Evolutionary conservation across 2,797 vertebrate species (phyloP).

Genomic region (Danio choprae): DNA sequence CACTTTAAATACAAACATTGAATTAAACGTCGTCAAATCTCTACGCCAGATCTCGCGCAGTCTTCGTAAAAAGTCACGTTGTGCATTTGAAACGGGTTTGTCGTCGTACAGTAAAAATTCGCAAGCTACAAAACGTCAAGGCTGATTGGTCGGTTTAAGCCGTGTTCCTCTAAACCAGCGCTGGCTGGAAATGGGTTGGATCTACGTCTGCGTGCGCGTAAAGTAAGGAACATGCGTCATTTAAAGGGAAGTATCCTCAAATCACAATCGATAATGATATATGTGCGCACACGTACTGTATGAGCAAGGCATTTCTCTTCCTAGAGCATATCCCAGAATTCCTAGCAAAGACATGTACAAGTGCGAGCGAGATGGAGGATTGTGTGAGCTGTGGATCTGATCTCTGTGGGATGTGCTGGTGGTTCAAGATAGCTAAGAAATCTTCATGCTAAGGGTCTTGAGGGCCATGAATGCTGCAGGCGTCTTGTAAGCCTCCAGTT

Average conservation of each 20-base stretch:
- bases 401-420: conserved; percentile 43
- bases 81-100: conserved; percentile 62
- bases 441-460: conserved; percentile 20
- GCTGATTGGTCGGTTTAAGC: conserved; percentile 63
- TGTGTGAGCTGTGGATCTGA: conserved; percentile 33
- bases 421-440: conserved; percentile 18
- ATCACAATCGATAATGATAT: conserved; percentile 14
- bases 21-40: conserved; percentile 11
- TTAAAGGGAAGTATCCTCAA: conserved; percentile 72
- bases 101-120: conserved; percentile 70
- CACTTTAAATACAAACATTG: conserved; percentile 43
- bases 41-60: not conserved
- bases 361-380: conserved; percentile 14
- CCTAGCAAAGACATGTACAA: conserved; percentile 18
- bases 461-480: not conserved
- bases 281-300: conserved; percentile 11
- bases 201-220: conserved; percentile 55
- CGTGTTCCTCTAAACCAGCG: conserved; percentile 55
- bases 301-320: conserved; percentile 26
- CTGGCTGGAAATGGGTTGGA: conserved; percentile 53
- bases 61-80: conserved; percentile 56
- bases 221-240: conserved; percentile 65
- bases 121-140: conserved; percentile 67
- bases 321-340: conserved; percentile 10
- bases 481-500: conserved; percentile 12